These are phyloP conservation scores for Aleadryas rufinucha DNA, from an alignment of 2,113 vertebrate species.

Conservation along the genomic window DNA sequence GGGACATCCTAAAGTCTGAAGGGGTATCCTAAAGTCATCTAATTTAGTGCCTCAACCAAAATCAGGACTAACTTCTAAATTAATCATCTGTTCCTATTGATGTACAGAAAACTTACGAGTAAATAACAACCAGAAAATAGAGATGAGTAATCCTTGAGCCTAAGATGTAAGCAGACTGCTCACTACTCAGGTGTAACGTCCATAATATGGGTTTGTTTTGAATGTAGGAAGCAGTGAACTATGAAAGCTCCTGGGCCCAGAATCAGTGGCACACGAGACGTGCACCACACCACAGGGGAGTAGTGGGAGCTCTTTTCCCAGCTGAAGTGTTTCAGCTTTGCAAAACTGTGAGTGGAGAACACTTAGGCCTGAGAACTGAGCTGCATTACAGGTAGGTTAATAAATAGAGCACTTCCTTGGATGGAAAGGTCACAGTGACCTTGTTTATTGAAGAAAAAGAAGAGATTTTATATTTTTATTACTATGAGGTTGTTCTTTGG, in stretches of 20 bases:
- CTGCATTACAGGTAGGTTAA: not conserved
- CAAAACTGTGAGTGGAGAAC: not conserved
- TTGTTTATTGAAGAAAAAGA: not conserved
- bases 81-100: not conserved
- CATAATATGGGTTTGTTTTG: not conserved
- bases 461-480: not conserved
- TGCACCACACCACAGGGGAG: not conserved
- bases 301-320: not conserved
- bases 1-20: not conserved
- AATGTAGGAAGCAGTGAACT: not conserved
- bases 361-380: not conserved
- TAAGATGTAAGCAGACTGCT: not conserved
- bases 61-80: not conserved
- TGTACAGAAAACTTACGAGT: not conserved
- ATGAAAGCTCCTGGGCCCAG: not conserved
- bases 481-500: not conserved
- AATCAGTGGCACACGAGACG: not conserved
- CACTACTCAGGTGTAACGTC: not conserved
- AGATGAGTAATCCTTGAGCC: not conserved
- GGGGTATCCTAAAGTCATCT: not conserved
- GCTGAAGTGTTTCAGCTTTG: not conserved
- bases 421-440: not conserved
- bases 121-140: not conserved
- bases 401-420: accelerated
- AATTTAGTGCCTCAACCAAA: not conserved